Percentiles rank a stretch among this genome's conserved stretches.
Conservation (phyloP, 2,797 vertebrate species). For the Ceryle rudis region DNA sequence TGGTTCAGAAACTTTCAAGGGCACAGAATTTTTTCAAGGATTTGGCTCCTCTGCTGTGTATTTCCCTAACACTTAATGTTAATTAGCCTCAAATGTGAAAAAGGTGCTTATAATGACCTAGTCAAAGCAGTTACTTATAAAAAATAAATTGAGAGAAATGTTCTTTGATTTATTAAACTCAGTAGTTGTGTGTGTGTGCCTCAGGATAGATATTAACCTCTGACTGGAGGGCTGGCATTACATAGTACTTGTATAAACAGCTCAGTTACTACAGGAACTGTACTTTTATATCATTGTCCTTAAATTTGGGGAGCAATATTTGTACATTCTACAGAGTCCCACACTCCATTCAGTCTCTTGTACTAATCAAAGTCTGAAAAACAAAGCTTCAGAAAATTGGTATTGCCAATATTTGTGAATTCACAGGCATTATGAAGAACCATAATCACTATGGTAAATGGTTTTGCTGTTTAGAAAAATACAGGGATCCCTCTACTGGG, state of each 20-base stretch:
- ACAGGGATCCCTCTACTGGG: background rate
- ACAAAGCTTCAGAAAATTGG: slow-evolving; percentile 1
- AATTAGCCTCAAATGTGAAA: slow-evolving; percentile 42
- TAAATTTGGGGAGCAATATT: background rate
- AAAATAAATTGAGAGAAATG: slow-evolving; percentile 1
- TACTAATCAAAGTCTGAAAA: background rate
- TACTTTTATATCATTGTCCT: background rate
- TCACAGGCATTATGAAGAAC: background rate
- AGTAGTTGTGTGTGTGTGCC: background rate
- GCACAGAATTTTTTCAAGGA: background rate
- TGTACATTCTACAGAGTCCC: background rate
- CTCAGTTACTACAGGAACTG: slow-evolving; percentile 21
- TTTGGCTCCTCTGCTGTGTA: background rate
- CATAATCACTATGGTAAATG: slow-evolving; percentile 11
- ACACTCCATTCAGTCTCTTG: background rate
- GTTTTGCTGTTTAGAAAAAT: slow-evolving; percentile 10
- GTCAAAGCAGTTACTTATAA: slow-evolving; percentile 19
- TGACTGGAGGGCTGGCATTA: background rate
- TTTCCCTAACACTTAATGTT: background rate
- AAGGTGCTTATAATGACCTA: slow-evolving; percentile 39
- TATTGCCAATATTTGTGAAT: background rate
- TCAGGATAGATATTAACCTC: slow-evolving; percentile 35
- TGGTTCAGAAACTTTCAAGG: background rate
- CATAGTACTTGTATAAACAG: background rate
- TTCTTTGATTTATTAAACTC: slow-evolving; percentile 30